Evolutionary conservation across 2,888 invertebrate genomes (phyloP), one percentile per base, ranked within the genome.

Genomic region (Orthosia gracilis): DNA sequence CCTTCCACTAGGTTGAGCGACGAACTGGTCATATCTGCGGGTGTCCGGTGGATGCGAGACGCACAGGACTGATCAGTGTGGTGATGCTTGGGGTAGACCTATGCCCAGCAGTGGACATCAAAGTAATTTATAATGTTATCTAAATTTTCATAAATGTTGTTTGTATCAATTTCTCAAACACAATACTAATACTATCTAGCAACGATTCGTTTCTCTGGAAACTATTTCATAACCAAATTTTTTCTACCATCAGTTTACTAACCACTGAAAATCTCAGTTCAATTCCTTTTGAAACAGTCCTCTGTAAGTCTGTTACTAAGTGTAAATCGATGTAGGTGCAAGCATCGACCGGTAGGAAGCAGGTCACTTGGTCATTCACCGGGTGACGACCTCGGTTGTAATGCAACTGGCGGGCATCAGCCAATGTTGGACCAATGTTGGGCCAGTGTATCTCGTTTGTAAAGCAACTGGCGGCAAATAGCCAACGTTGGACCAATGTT

Each of bases 281-380:
- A 50, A 55, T 57, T 50, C 2, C n/a, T n/a, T 54, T 45, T 7
- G 26, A 50, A 76, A 45, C 59, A 54, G 23, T 54, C 26, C 26
- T 21, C 64, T 40, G 71, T 78, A 71, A 61, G 61, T 54, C 57
- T 45, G 71, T 78, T 82, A 61, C 67, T 54, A 64, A 73, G 69
- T 61, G 64, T 57, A 26, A 45, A 66, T 88, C 81, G 88, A 91
- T 85, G 83, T 76, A 40, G 75, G 76, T 89, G 91, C 91, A 90
- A 66, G 69, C 77, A 89, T 92, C 90, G 92, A 92, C 87, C 81
- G 69, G 66, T 63, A 72, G 47, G 84, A 90, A 89, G 77, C 87
- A 70, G 92, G 92, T 90, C 91, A 91, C 77, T 88, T 78, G 91
- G 91, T 79, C 92, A 73, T 88, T 88, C 87, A 88, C 89, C 89